Evolutionary conservation across 1,140 invertebrate species (phyloP).

Genomic region (Xylocopa sonorina): DNA sequence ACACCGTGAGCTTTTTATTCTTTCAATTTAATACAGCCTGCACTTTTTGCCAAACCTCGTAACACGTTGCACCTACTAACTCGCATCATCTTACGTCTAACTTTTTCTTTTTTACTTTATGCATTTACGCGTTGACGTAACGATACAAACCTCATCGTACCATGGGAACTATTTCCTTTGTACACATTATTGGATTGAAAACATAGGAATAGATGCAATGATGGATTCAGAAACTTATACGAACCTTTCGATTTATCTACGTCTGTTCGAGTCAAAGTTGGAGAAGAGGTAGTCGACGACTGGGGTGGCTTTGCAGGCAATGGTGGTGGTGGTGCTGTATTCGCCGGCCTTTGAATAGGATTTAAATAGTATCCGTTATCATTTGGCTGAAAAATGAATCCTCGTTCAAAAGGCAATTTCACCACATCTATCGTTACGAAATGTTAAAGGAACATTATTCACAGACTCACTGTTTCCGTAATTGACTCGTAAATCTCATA

Average conservation of each 20-base stretch:
- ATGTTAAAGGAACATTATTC: background rate
- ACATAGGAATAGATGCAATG: too few relatives aligned
- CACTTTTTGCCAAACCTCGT: conserved; percentile 31
- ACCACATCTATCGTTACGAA: background rate
- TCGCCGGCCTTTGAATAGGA: conserved; percentile 43
- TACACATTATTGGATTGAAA: background rate
- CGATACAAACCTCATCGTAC: background rate
- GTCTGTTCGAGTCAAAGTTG: conserved; percentile 17
- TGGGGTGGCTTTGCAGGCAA: conserved; percentile 69
- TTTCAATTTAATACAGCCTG: conserved; percentile 7
- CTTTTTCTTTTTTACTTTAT: background rate
- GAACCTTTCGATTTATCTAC: conserved; percentile 49
- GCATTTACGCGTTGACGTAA: background rate
- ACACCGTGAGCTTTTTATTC: conserved; percentile 33
- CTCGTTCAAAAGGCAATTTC: background rate
- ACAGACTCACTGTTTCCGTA: conserved; percentile 71
- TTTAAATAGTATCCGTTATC: conserved; percentile 66
- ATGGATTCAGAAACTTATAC: conserved; percentile 26
- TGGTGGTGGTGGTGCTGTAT: conserved; percentile 59
- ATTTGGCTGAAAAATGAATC: conserved; percentile 63
- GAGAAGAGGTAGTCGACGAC: conserved; percentile 5
- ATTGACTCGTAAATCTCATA: conserved; percentile 79
- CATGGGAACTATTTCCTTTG: background rate
- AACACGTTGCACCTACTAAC: background rate
- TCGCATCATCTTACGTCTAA: background rate